Percentiles rank a stretch among this genome's conserved stretches.
Conservation (phyloP, 2,888 invertebrate genomes). For the Luperina testacea region DNA sequence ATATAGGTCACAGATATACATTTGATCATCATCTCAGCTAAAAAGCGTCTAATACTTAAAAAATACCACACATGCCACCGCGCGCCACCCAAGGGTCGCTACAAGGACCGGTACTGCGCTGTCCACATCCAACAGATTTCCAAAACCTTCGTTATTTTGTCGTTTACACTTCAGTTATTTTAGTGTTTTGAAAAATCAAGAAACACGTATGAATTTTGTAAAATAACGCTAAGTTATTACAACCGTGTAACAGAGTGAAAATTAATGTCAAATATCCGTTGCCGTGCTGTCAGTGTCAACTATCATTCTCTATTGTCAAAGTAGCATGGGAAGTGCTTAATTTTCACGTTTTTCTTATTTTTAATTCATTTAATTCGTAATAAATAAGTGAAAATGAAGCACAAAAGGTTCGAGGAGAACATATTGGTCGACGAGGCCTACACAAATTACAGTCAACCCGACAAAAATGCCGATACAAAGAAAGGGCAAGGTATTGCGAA, state of each 20-base stretch:
- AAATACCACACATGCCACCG: not conserved
- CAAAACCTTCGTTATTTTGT: not conserved
- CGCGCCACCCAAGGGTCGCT: not conserved
- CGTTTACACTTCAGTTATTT: no score
- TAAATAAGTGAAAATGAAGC: constrained; percentile 82
- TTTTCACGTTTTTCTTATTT: constrained; percentile 72
- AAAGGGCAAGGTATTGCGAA: constrained; percentile 86
- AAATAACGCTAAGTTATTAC: not conserved
- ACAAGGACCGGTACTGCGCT: no score
- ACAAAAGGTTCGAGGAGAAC: constrained; percentile 88
- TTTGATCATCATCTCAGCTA: not conserved
- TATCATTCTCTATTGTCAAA: constrained; percentile 52
- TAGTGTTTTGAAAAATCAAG: not conserved
- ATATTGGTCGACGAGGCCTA: constrained; percentile 88
- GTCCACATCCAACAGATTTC: not conserved
- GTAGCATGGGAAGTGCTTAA: constrained; percentile 45
- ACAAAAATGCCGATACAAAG: constrained; percentile 86
- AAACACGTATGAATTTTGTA: not conserved
- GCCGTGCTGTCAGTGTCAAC: not conserved
- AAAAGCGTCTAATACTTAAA: not conserved
- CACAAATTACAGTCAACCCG: constrained; percentile 83
- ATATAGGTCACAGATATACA: not conserved
- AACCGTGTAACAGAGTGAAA: not conserved
- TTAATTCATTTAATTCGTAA: constrained; percentile 26
- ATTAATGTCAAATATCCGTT: not conserved